Conservation (phyloP, 2,797 vertebrate genomes). For the Capromys pilorides region DNA sequence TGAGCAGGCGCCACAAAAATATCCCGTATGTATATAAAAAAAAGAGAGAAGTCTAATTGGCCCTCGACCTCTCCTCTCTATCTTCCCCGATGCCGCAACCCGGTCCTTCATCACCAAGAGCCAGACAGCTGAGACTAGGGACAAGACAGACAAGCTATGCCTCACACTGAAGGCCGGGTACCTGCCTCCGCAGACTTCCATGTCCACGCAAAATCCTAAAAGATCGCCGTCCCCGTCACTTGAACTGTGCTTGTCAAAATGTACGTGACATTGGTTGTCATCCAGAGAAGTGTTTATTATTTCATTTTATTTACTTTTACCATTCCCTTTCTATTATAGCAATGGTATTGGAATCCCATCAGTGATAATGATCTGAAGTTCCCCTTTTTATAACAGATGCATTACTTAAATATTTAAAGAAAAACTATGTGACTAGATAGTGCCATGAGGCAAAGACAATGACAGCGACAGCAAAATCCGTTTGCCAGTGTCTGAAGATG, state of each 20-base stretch:
- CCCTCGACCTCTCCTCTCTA: constrained; percentile 55
- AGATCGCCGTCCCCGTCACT: too few relatives aligned
- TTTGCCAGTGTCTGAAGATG: neutral
- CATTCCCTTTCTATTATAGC: neutral
- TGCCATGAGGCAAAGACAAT: neutral
- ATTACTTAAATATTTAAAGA: constrained; percentile 29
- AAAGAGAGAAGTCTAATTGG: constrained; percentile 57
- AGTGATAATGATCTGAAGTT: neutral
- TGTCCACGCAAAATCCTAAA: neutral
- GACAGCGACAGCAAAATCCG: neutral
- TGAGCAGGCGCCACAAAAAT: constrained; percentile 68
- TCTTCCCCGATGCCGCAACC: constrained; percentile 12
- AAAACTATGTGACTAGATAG: neutral
- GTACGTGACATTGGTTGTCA: neutral
- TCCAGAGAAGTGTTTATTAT: neutral
- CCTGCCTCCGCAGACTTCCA: neutral
- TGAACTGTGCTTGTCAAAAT: neutral
- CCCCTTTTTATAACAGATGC: neutral
- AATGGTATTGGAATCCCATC: neutral
- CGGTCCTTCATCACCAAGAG: neutral
- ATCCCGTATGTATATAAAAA: constrained; percentile 60
- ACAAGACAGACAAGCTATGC: neutral
- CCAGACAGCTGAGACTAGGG: neutral
- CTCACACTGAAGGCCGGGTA: neutral
- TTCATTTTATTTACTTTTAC: constrained; percentile 40